Percentiles rank a stretch among this genome's conserved stretches.
These are phyloP conservation scores for Theonella swinhoei DNA, from an alignment of 37 sponge, comb jelly and placozoan species.

Conservation along the genomic window DNA sequence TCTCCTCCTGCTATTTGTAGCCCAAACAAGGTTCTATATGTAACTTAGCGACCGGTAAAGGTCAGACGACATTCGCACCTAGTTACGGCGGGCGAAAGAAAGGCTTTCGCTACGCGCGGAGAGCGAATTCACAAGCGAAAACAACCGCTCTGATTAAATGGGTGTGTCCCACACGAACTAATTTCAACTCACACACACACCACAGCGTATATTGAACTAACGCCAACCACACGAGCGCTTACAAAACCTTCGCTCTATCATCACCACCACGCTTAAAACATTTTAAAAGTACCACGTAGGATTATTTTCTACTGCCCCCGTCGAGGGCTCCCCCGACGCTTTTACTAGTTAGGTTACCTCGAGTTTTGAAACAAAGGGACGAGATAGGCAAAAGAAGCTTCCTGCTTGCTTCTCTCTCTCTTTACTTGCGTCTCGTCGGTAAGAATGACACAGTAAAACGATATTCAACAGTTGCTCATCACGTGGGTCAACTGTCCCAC, in stretches of 20 bases:
- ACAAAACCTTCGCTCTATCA: background rate
- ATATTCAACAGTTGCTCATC: constrained; percentile 13
- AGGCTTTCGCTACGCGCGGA: background rate
- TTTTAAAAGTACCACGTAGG: no score
- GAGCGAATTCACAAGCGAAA: no score
- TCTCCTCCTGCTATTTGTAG: background rate
- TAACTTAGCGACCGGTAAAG: background rate
- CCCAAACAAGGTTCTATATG: background rate
- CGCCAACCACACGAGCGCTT: background rate
- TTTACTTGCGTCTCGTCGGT: background rate
- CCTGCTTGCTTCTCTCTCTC: background rate
- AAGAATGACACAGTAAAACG: background rate
- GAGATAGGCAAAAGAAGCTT: background rate
- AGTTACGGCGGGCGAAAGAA: background rate
- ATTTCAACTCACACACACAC: background rate
- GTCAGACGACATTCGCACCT: background rate
- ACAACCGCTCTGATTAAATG: no score
- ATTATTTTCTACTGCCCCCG: background rate
- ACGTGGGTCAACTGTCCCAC: constrained; percentile 43
- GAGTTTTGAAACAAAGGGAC: no score
- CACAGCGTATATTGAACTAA: no score
- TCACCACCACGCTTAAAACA: no score
- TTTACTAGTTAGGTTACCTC: no score
- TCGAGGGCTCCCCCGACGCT: background rate
- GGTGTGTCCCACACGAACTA: background rate